These are phyloP conservation scores for Coturnix japonica DNA, from an alignment of 2,113 vertebrate species.

Conservation along the genomic window DNA sequence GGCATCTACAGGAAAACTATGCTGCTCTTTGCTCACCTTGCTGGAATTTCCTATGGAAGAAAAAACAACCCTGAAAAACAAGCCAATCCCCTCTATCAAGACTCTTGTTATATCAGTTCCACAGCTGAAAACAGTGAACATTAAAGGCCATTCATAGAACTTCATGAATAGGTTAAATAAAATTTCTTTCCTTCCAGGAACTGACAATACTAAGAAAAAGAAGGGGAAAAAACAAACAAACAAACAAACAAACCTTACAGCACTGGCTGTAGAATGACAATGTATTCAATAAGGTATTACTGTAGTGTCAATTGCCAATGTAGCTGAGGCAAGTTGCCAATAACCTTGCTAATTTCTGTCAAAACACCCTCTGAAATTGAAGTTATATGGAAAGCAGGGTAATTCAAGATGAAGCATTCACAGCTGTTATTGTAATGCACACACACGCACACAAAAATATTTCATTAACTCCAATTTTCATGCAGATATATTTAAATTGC, in stretches of 20 bases:
- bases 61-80: neutral
- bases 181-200: neutral
- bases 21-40: neutral
- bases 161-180: neutral
- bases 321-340: neutral
- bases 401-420: neutral
- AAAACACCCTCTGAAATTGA: neutral
- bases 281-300: neutral
- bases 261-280: neutral
- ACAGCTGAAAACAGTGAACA: neutral
- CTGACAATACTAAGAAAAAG: neutral
- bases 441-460: neutral
- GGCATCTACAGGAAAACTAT: neutral
- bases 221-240: neutral
- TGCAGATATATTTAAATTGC: neutral
- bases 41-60: neutral
- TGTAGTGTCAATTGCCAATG: neutral
- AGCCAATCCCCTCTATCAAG: neutral
- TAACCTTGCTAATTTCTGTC: neutral
- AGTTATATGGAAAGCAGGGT: neutral
- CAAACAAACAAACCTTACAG: neutral
- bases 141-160: neutral
- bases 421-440: neutral
- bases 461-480: neutral
- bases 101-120: neutral